Percentiles rank a stretch among this genome's conserved stretches.
These are phyloP conservation scores for Allolobophora icterica DNA, from an alignment of 2,888 invertebrate genomes.

Conservation along the genomic window DNA sequence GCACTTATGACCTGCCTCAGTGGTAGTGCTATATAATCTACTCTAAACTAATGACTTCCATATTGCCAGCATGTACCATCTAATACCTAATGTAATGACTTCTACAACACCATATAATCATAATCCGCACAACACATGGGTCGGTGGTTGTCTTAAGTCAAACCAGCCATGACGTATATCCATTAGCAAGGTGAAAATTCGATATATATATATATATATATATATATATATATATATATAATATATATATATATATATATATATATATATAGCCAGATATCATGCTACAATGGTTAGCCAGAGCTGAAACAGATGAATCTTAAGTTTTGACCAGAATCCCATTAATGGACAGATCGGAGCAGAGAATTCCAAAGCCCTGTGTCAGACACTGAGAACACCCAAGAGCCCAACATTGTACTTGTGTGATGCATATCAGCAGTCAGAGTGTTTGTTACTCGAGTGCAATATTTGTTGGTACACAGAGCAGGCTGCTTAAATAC, in stretches of 20 bases:
- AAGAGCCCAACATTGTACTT: not conserved
- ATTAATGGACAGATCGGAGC: not conserved
- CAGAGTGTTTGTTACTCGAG: not conserved
- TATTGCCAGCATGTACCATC: not conserved
- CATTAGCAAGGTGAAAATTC: not conserved
- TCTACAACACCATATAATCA: no score
- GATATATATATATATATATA: no score
- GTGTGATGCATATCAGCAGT: not conserved
- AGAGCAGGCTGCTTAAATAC: no score
- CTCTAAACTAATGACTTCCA: not conserved
- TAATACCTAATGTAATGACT: no score
- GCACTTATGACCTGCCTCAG: not conserved
- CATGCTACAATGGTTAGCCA: not conserved
- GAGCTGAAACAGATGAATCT: not conserved
- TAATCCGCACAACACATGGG: no score
- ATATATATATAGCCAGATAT: not conserved
- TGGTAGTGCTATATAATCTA: not conserved
- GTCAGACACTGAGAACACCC: not conserved
- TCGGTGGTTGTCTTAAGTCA: no score
- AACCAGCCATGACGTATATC: no score
- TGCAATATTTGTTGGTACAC: not conserved
- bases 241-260: not conserved
- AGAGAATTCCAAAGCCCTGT: not conserved
- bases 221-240: no score
- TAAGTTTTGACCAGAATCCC: not conserved